Evolutionary conservation across 2,113 vertebrate genomes (phyloP).

Genomic region (Protomyctophum bolini): DNA sequence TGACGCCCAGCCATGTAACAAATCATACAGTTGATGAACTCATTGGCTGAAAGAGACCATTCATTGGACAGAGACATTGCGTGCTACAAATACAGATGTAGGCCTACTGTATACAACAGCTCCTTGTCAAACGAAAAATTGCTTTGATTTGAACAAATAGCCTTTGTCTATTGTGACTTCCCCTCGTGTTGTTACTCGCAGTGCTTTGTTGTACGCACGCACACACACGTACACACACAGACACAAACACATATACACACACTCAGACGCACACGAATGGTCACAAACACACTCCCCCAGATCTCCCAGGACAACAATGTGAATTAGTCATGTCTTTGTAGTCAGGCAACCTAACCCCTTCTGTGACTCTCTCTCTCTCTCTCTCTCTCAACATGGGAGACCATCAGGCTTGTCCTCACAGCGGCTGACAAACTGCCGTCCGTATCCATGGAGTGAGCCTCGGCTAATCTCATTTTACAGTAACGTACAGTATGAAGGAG

Average conservation of each 20-base stretch:
- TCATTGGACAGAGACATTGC: not conserved
- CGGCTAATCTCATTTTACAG: slow-evolving; percentile 28
- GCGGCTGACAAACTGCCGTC: slow-evolving; percentile 38
- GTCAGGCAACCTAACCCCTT: slow-evolving; percentile 48
- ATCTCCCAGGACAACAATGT: slow-evolving; percentile 57
- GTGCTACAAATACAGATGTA: not conserved
- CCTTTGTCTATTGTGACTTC: slow-evolving; percentile 15
- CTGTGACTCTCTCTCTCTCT: slow-evolving; percentile 12
- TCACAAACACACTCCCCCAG: not conserved
- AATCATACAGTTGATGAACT: not conserved
- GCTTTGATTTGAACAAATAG: slow-evolving; percentile 3
- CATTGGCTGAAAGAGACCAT: not conserved
- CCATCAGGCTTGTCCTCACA: slow-evolving; percentile 28
- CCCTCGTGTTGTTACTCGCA: slow-evolving; percentile 20
- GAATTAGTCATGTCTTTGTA: slow-evolving; percentile 57
- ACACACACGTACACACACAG: slow-evolving; percentile 7
- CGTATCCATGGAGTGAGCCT: slow-evolving; percentile 36
- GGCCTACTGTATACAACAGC: not conserved
- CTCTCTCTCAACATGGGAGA: slow-evolving; percentile 39
- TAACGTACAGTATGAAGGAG: slow-evolving; percentile 35
- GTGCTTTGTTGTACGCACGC: slow-evolving; percentile 22
- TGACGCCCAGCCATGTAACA: not conserved
- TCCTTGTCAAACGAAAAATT: not conserved
- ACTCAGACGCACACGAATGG: slow-evolving; percentile 37
- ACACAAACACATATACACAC: slow-evolving; percentile 36